Percentiles rank a stretch among this genome's conserved stretches.
phyloP scores from a whole-genome alignment of 2,113 vertebrate genomes.

The Alligator sinensis region DNA sequence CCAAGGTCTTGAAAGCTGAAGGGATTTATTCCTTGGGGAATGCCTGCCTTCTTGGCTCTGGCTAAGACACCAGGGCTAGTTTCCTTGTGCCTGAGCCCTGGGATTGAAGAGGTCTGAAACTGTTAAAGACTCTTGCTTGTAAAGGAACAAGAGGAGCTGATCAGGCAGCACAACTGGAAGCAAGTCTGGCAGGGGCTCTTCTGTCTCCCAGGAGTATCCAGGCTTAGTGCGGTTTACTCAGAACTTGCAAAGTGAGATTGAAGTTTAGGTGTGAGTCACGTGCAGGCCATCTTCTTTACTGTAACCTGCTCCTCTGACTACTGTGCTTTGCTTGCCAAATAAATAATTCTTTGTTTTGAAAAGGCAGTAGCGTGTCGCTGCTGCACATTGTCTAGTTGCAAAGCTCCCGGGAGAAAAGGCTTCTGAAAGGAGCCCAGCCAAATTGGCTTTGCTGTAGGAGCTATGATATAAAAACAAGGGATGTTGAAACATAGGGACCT shows the following conservation, averaged over 20 bases:
- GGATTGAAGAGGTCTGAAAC: too few species aligned
- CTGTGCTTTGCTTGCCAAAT: accelerated
- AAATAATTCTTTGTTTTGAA: background rate
- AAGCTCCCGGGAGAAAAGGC: background rate
- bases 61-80: too few species aligned
- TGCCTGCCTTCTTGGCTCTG: background rate
- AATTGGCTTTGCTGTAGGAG: accelerated
- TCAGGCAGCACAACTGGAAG: background rate
- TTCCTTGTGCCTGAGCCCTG: background rate
- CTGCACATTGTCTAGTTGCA: accelerated
- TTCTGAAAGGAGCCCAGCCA: accelerated
- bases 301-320: background rate
- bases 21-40: too few species aligned
- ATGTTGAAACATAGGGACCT: background rate
- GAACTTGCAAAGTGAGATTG: too few species aligned
- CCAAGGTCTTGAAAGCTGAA: background rate
- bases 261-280: background rate
- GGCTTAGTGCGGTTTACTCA: background rate
- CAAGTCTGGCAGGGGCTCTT: background rate
- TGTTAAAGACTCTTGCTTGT: too few species aligned
- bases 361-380: accelerated
- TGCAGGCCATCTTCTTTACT: background rate
- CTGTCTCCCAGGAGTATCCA: too few species aligned
- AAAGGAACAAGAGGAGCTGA: background rate
- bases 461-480: background rate